Evolutionary conservation across 2,113 vertebrate species (phyloP).

Genomic region (mouse (Mus musculus)): DNA sequence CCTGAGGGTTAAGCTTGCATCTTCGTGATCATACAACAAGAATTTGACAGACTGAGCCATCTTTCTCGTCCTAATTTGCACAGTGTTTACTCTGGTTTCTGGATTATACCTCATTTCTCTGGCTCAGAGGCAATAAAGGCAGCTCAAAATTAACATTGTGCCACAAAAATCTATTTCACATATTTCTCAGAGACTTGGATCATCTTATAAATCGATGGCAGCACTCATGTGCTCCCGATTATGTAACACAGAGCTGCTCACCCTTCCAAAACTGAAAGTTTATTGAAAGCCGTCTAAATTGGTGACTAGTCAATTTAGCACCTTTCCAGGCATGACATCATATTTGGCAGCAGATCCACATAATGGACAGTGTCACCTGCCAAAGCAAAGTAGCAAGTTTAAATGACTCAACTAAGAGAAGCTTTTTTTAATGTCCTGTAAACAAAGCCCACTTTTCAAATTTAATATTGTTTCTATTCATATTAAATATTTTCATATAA

Average conservation of each 20-base stretch:
- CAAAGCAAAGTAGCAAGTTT: not conserved
- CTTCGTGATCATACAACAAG: not conserved
- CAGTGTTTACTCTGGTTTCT: not conserved
- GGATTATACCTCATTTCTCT: not conserved
- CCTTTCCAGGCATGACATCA: not conserved
- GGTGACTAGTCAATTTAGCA: not conserved
- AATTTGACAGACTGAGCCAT: not conserved
- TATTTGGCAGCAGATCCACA: not conserved
- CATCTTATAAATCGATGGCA: not conserved
- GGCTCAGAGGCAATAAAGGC: not conserved
- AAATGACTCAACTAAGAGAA: not conserved
- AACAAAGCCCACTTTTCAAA: not conserved
- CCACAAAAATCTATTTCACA: not conserved
- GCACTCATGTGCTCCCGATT: not conserved
- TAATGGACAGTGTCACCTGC: not conserved
- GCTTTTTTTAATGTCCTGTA: not conserved
- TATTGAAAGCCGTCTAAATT: not conserved
- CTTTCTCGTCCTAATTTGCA: not conserved
- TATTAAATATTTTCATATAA: conserved; percentile 2
- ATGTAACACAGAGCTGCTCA: not conserved
- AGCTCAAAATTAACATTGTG: not conserved
- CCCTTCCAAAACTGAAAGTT: not conserved
- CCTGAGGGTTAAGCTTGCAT: too few relatives aligned
- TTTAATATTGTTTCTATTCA: not conserved
- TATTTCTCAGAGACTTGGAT: not conserved